Base-by-base conservation (phyloP, 2,888 invertebrate genomes). In the Heliconius cydno region DNA sequence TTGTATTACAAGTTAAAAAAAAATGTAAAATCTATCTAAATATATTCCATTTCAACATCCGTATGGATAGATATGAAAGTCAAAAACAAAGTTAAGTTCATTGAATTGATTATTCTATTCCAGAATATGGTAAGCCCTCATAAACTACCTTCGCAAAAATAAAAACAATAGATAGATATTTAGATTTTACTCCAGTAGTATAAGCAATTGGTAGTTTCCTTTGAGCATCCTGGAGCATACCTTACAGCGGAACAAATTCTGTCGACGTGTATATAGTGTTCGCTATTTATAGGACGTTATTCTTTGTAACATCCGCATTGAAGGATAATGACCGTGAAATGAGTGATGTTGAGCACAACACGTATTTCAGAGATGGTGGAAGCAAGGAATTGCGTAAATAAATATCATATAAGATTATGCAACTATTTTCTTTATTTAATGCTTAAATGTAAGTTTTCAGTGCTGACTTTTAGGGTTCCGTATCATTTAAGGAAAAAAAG, bases 311-410 rank as follows among this genome's bases (percentile, higher is more conserved):
- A 74, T 81, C 81, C 77, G 75, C 70, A 30, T 76, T 66, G 60
- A 79, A 73, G 63, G 75, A 81, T 78, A 79, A 81, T 77, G 77
- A 76, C 77, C 81, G 77, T 81, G 79, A 81, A 79, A 77, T 79
- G 22, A 77, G 65, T 15, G 65, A 65, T 75, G 65, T 22, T 65
- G 28, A 41, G 46, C 75, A 46, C 46, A 65, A 46, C 41, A 65
- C 5, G 3, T 12, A 28, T 30, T 28, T 34, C 0, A 15, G 57
- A 57, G 13, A 57, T 57, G 22, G 13, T 28, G 22, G 30, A 15
- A 34, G n/a, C 13, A 34, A 34, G 15, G 13, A 57, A 19, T 72
- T 10, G 30, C n/a, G 0, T 15, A 73, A 70, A 70, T 15, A 38
- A 41, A 38, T 30, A 22, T 34, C 30, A 34, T 66, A 46, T 19